These are phyloP conservation scores for Zapus hudsonius DNA, from an alignment of 2,113 vertebrate species.

Conservation along the genomic window DNA sequence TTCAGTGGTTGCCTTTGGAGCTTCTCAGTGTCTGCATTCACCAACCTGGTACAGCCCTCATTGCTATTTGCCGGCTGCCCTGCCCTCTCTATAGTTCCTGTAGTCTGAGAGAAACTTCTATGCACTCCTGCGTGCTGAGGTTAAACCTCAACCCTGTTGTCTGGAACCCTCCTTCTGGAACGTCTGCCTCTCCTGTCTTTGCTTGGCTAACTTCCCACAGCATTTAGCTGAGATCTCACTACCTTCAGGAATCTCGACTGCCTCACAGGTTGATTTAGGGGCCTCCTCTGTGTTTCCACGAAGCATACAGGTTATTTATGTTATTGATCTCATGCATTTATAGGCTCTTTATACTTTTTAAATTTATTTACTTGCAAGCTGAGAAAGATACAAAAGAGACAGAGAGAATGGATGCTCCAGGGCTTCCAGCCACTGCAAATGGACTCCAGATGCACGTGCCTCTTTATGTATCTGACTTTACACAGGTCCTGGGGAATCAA, in stretches of 20 bases:
- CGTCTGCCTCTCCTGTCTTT: background rate
- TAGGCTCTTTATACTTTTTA: too few relatives aligned
- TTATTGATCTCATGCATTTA: background rate
- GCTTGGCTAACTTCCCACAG: background rate
- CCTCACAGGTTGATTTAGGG: background rate
- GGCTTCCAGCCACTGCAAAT: too few relatives aligned
- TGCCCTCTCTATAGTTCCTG: background rate
- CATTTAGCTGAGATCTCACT: background rate
- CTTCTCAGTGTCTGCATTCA: background rate
- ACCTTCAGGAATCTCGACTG: background rate
- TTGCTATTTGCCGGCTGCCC: background rate
- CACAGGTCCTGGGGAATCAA: too few relatives aligned
- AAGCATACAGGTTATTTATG: background rate
- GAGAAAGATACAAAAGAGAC: too few relatives aligned
- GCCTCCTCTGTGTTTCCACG: background rate
- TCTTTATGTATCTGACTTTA: too few relatives aligned
- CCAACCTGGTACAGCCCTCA: background rate
- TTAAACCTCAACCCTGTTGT: too few relatives aligned
- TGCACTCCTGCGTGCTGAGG: too few relatives aligned
- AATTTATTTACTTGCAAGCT: too few relatives aligned
- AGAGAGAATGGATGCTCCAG: too few relatives aligned
- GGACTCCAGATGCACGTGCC: too few relatives aligned
- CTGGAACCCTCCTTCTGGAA: background rate
- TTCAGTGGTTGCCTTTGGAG: background rate
- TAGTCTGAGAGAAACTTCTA: background rate